phyloP scores from a whole-genome alignment of 1,140 invertebrate genomes.

The Maniola jurtina region DNA sequence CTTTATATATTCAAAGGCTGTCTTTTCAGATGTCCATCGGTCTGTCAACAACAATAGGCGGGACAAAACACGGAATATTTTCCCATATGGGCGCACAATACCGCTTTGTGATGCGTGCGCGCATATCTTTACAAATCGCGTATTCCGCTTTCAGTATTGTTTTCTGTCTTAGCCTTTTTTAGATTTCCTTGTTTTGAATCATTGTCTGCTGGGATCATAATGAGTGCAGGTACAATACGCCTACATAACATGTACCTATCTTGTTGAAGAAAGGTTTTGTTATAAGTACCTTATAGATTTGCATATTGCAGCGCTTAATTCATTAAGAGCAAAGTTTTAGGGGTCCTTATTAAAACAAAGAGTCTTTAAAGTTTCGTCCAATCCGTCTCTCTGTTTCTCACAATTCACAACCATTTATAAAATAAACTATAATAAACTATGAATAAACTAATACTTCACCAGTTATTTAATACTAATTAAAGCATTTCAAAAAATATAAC shows the following conservation, averaged over 20 bases:
- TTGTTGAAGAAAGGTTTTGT: neutral
- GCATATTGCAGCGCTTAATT: no score
- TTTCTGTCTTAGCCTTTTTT: conserved; percentile 48
- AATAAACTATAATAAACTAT: no score
- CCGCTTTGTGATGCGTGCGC: conserved; percentile 46
- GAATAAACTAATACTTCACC: no score
- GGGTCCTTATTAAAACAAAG: no score
- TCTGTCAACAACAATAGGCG: conserved; percentile 68
- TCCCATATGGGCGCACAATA: conserved; percentile 73
- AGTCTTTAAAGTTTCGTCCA: no score
- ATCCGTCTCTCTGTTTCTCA: no score
- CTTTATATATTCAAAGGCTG: conserved; percentile 66
- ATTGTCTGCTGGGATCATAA: conserved; percentile 25
- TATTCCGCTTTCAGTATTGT: conserved; percentile 50
- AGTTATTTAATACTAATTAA: no score
- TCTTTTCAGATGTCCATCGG: conserved; percentile 75
- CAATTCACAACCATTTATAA: no score
- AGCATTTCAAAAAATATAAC: no score
- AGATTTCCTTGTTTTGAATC: conserved; percentile 33
- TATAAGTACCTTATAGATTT: neutral
- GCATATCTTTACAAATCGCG: conserved; percentile 50
- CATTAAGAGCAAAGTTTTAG: no score
- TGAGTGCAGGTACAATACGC: neutral
- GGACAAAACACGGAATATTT: conserved; percentile 74
- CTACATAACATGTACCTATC: neutral